These are phyloP conservation scores for Condylura cristata DNA, from an alignment of 2,113 vertebrate species.

Conservation along the genomic window DNA sequence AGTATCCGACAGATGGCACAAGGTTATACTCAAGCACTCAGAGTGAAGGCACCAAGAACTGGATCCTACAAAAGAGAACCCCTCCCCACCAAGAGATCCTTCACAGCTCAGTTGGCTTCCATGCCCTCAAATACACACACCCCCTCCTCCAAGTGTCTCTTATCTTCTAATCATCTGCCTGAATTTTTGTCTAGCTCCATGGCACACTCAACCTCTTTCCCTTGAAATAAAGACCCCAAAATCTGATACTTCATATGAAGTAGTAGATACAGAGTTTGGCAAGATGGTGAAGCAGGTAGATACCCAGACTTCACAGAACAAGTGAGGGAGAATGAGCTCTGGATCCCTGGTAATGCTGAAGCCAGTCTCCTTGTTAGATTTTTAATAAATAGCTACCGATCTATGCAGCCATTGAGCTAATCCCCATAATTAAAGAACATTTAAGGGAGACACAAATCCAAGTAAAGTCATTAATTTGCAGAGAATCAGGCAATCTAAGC, in stretches of 20 bases:
- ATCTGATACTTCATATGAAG: background rate
- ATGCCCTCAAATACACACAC: background rate
- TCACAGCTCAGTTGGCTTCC: background rate
- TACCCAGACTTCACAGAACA: background rate
- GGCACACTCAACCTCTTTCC: no score
- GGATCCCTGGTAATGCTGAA: background rate
- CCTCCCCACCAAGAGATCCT: background rate
- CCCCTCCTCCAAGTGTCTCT: background rate
- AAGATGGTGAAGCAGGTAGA: background rate
- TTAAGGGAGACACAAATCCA: constrained; percentile 2
- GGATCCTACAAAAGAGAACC: background rate
- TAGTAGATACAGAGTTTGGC: background rate
- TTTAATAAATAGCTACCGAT: background rate
- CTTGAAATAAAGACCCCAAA: background rate
- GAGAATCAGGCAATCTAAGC: background rate
- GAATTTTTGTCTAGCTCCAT: background rate
- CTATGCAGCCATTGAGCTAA: background rate
- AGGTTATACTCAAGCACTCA: background rate
- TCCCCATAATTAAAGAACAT: background rate
- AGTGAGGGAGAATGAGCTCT: background rate
- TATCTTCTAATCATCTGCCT: background rate
- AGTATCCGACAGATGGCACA: background rate
- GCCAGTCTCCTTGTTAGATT: background rate
- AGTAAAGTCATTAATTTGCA: background rate
- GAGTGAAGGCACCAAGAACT: background rate